Base-by-base conservation (phyloP, 2,797 vertebrate genomes). In the Tamandua tetradactyla region DNA sequence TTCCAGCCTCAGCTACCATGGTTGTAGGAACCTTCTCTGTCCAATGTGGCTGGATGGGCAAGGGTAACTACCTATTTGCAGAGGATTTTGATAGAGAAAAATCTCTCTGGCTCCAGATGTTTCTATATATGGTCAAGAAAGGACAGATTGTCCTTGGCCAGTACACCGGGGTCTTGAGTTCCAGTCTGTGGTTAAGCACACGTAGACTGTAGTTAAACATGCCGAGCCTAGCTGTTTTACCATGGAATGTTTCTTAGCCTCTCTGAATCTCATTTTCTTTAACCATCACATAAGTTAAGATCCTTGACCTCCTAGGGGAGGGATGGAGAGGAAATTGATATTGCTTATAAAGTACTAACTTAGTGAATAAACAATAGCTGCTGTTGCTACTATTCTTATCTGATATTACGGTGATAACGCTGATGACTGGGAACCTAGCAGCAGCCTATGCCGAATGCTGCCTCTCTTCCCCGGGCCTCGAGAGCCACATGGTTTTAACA, bases 361-460 rank as follows among this genome's bases (percentile, higher is more conserved):
- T 32, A 62, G 81, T 7, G n/a, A 11, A 57, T 61, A 8, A 30
- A 80, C 13, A 40, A 7, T 0, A 3, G 57, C 83, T 40, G 2
- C 27, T 23, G 0, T 8, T 25, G 18, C 3, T 32, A 4, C 1
- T 85, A 7, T 40, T 9, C 27, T 37, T 42, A 2, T 35, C 55
- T 2, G 3, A 10, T 27, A 5, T 20, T 13, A 2, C 18, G 32
- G 4, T 18, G 75, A 4, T 64, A 62, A 49, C 7, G 23, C 1
- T 0, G 1, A 6, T 4, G n/a, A 17, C 40, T 37, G 1, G 30
- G 49, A 59, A 68, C 9, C 74, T 32, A 13, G 5, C 18, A 2
- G 35, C 47, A 49, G 5, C 20, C 37, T 10, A 2, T 7, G 20
- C 22, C 10, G 23, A 13, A 18, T 1, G 0, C 0, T 20, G n/a